Percentiles rank a stretch among this genome's conserved stretches.
Evolutionary conservation across 2,797 vertebrate genomes (phyloP).

Genomic region (Cyclura pinguis): DNA sequence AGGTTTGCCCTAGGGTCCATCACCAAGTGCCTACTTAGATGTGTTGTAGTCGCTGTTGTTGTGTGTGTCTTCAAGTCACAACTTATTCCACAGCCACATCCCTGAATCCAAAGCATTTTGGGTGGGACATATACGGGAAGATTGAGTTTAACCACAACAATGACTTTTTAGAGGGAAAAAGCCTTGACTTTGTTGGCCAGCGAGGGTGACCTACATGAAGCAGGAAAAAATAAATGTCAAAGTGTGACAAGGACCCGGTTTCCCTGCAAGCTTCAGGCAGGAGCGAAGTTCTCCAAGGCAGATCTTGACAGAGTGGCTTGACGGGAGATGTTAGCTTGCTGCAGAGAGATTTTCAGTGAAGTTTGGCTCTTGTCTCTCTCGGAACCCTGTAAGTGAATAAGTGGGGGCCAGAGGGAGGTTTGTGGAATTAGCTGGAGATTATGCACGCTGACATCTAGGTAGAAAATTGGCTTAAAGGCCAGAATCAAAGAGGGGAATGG

Average conservation of each 20-base stretch:
- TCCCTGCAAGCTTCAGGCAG: background rate
- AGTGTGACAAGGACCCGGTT: too few species aligned
- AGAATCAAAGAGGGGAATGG: background rate
- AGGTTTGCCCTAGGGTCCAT: too few species aligned
- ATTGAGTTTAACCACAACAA: background rate
- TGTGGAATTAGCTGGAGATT: background rate
- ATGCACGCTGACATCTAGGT: conserved; percentile 2
- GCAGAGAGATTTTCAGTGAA: conserved; percentile 11
- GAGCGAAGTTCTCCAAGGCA: background rate
- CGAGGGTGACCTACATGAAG: background rate
- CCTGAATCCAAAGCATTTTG: background rate
- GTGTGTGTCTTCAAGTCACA: too few species aligned
- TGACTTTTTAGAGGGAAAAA: background rate
- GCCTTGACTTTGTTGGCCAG: background rate
- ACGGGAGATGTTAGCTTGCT: background rate
- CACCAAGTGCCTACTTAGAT: too few species aligned
- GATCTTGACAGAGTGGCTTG: conserved; percentile 8
- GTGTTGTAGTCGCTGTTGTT: too few species aligned
- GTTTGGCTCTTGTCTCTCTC: conserved; percentile 25
- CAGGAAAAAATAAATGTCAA: conserved; percentile 15
- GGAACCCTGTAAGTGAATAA: background rate
- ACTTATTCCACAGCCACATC: background rate
- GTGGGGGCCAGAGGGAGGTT: background rate
- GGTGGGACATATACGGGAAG: background rate
- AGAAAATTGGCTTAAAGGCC: conserved; percentile 34